phyloP scores from a whole-genome alignment of 2,888 invertebrate species.

The Drosophila subsilvestris region DNA sequence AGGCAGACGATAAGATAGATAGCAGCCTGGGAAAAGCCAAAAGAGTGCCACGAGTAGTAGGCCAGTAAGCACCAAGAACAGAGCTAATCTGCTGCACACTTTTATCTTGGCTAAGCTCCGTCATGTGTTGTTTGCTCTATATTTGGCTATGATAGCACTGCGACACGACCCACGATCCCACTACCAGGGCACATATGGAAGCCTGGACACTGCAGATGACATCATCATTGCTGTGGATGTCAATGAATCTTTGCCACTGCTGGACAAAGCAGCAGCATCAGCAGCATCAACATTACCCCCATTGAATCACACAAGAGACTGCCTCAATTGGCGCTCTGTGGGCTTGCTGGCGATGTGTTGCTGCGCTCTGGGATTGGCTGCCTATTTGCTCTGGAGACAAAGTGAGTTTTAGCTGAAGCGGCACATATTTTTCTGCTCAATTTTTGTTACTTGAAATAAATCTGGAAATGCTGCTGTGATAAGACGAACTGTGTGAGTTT shows the following conservation, averaged over 20 bases:
- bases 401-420: constrained; percentile 67
- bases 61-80: constrained; percentile 21
- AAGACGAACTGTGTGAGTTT: constrained; percentile 12
- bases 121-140: constrained; percentile 52
- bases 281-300: constrained; percentile 2
- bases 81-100: constrained; percentile 37
- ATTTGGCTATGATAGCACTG: constrained; percentile 51
- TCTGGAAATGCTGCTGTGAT: constrained; percentile 23
- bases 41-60: constrained; percentile 10
- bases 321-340: constrained; percentile 67
- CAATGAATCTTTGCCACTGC: constrained; percentile 40
- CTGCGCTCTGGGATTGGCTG: constrained; percentile 67
- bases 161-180: constrained; percentile 6
- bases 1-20: constrained; percentile 2
- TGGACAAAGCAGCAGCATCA: constrained; percentile 13
- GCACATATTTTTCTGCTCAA: constrained; percentile 8
- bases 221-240: constrained; percentile 20
- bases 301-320: constrained; percentile 50
- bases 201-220: constrained; percentile 12
- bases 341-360: constrained; percentile 68
- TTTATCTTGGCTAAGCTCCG: constrained; percentile 53
- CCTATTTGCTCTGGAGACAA: constrained; percentile 79
- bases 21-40: neutral
- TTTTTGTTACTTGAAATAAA: constrained; percentile 33
- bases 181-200: constrained; percentile 18